Conservation (phyloP, 2,888 invertebrate genomes). For the Pilophorus perplexus region DNA sequence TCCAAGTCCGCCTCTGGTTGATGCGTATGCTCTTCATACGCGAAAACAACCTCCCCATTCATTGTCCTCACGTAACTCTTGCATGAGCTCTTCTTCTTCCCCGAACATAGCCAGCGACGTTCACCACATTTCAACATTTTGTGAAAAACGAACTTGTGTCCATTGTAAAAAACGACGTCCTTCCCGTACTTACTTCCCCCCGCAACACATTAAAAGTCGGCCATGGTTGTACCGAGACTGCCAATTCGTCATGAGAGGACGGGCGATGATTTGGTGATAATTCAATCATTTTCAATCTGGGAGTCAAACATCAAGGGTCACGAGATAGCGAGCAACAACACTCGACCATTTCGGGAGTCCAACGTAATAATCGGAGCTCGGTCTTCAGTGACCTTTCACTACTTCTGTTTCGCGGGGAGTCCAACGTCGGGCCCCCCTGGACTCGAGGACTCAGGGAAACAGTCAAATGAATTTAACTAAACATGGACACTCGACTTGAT, state of each 20-base stretch:
- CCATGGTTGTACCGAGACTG: neutral
- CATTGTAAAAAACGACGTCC: neutral
- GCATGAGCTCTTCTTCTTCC: neutral
- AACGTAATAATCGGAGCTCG: no score
- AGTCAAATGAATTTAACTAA: no score
- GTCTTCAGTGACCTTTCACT: neutral
- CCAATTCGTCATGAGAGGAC: no score
- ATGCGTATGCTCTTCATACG: neutral
- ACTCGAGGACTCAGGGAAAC: no score
- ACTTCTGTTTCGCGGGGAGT: neutral
- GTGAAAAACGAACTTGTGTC: neutral
- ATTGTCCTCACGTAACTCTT: neutral
- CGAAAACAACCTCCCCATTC: neutral
- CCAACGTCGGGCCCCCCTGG: neutral
- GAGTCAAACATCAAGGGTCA: neutral
- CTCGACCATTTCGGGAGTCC: neutral
- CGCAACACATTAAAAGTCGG: no score
- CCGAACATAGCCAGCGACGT: neutral
- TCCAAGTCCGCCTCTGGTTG: neutral
- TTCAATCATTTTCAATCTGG: neutral
- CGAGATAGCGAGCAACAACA: neutral
- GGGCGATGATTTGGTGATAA: no score
- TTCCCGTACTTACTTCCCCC: no score
- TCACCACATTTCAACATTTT: neutral
- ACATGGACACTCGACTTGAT: no score